Base-by-base conservation (phyloP, 2,888 invertebrate genomes). In the Drosophila rellima region DNA sequence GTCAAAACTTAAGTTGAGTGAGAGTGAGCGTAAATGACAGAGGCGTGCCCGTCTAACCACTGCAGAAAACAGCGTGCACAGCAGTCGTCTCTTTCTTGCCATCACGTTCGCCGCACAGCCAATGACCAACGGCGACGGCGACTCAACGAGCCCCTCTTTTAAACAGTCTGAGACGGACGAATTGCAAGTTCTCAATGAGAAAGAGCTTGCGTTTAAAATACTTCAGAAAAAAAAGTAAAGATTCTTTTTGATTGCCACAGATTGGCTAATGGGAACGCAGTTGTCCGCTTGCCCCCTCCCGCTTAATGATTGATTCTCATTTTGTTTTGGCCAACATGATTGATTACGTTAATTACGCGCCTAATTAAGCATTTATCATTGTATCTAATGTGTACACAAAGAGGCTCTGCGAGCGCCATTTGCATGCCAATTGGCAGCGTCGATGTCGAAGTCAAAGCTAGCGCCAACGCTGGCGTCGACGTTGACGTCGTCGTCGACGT, bases 331-430 rank as follows among this genome's bases (percentile, higher is more conserved):
- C 61, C 65, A 70, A 56, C 70, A 80, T 86, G 90, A 89, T 90
- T 90, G 88, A 90, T 89, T 90, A 88, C 79, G 68, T 81, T 88
- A 90, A 89, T 89, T 90, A 90, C 73, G 82, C 82, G 86, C 78
- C 84, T 88, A 88, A 90, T 88, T 88, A 90, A 82, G 83, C 90
- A 88, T 83, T 85, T 90, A 89, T 86, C 78, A 78, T 78, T 69
- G 72, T 84, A 85, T 73, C 82, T 68, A 78, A 73, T 74, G 67
- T 63, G 40, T 57, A 37, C 59, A 76, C 56, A 65, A 71, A 54
- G 62, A 60, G 54, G 39, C 50, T 47, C 56, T 39, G 29, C 55
- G 35, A 39, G 18, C 42, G 66, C 64, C 71, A 84, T 87, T 84
- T 81, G 81, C 67, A 72, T 73, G 75, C 45, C 65, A 67, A 78